A percentile compares a stretch with the other conserved stretches of the same genome.
Evolutionary conservation across 2,113 vertebrate species (phyloP).

Genomic region (Alexandromys fortis): DNA sequence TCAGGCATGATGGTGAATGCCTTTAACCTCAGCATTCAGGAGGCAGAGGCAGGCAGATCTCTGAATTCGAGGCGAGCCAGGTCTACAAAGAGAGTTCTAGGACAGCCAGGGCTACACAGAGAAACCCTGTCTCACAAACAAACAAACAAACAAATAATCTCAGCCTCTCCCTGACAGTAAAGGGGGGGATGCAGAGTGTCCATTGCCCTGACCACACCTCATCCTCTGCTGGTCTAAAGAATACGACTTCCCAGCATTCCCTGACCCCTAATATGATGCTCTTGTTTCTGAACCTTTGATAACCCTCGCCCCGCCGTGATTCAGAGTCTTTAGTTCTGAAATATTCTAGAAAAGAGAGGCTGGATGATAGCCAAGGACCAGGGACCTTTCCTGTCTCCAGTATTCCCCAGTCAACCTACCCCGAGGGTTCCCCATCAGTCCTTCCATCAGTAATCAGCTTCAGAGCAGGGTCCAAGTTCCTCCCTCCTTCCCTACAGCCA

Average conservation of each 20-base stretch:
- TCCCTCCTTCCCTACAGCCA: neutral
- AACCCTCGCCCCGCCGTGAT: neutral
- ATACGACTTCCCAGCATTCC: neutral
- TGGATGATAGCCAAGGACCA: neutral
- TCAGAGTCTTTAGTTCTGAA: slow-evolving; percentile 38
- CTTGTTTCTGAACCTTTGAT: neutral
- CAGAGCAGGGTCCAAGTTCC: neutral
- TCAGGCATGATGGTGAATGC: neutral
- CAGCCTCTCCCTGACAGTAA: neutral
- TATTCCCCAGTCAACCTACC: neutral
- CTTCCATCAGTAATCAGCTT: neutral
- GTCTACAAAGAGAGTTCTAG: neutral
- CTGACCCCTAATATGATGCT: neutral
- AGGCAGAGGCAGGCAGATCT: neutral
- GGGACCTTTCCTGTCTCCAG: neutral
- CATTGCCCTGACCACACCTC: rapidly evolving
- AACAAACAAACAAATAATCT: neutral
- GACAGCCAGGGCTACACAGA: neutral
- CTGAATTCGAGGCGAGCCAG: neutral
- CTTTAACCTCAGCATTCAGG: neutral
- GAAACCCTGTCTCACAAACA: neutral
- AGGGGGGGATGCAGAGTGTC: neutral
- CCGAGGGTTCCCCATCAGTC: neutral
- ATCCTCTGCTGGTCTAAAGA: neutral
- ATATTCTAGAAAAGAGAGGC: neutral